Base-by-base conservation (phyloP, 1,140 invertebrate genomes). In the Drosophila eugracilis region DNA sequence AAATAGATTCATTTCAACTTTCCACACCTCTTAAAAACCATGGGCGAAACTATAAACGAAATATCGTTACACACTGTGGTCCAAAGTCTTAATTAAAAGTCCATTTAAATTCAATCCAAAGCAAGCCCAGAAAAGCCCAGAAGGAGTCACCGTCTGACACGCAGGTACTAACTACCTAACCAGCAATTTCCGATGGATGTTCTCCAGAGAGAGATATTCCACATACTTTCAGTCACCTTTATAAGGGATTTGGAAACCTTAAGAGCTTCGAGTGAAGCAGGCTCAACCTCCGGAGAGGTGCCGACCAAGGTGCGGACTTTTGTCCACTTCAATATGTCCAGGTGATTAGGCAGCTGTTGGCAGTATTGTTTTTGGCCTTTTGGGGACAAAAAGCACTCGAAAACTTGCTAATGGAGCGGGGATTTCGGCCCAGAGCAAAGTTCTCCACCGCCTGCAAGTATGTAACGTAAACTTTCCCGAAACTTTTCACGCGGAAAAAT, bases 321-420 rank as follows among this genome's bases (percentile, higher is more conserved):
- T 36, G 9, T 14, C 22, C 39, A 37, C 26, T 37, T 19, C 5
- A 14, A 17, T 12, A 30, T 62, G 26, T 9, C 55, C 55, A 75
- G 60, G 69, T 74, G 71, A 75, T 75, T 74, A 75, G 67, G 71
- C 24, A 30, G 34, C 71, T 75, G 22, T 48, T 49, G 47, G 63
- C 58, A 36, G 42, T 34, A 65, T 53, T 44, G 59, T 63, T 62
- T 60, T 45, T 28, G 14, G 50, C 42, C 57, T 14, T 28, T 34
- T 26, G 32, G 49, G n/a, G n/a, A 17, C 58, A 60, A 32, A 24
- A 19, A 37, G 15, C 37, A 14, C 36, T 32, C 15, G 12, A 44
- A 62, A 71, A 72, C 53, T 72, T 72, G 66, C 30, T 72, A 72
- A 72, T 72, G 69, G 53, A 59, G 42, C 44, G 32, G 55, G 67